phyloP scores from a whole-genome alignment of 2,113 vertebrate species.

The Apodemus sylvaticus region DNA sequence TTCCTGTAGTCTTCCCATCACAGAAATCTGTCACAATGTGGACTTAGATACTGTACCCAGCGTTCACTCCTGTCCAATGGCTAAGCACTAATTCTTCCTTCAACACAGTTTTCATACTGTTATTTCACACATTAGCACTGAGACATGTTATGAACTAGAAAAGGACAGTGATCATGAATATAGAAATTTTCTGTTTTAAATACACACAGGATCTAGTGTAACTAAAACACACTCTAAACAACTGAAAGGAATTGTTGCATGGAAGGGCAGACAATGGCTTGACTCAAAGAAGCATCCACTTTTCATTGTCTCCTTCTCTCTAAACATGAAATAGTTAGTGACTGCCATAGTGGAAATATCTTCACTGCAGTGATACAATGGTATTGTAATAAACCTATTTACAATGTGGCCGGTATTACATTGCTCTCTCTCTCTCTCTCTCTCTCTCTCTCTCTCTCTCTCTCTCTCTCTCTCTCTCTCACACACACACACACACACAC shows the following conservation, averaged over 20 bases:
- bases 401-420: not conserved
- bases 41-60: not conserved
- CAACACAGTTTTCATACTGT: not conserved
- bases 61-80: too few species aligned
- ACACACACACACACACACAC: too few species aligned
- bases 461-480: not conserved
- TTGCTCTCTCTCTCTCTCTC: not conserved
- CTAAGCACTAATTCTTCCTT: not conserved
- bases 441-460: not conserved
- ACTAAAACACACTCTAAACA: not conserved
- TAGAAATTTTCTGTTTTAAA: not conserved
- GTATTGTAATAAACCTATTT: not conserved
- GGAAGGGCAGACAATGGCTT: fast-evolving
- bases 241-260: not conserved
- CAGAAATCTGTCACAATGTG: not conserved
- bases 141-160: not conserved
- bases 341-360: not conserved
- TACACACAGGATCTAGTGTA: not conserved
- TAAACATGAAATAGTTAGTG: not conserved
- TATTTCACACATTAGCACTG: not conserved
- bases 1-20: not conserved
- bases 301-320: not conserved
- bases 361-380: not conserved
- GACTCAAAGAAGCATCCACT: not conserved
- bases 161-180: not conserved